Percentiles rank a stretch among this genome's conserved stretches.
phyloP scores from a whole-genome alignment of 2,797 vertebrate genomes.

The Oreochromis grahami region DNA sequence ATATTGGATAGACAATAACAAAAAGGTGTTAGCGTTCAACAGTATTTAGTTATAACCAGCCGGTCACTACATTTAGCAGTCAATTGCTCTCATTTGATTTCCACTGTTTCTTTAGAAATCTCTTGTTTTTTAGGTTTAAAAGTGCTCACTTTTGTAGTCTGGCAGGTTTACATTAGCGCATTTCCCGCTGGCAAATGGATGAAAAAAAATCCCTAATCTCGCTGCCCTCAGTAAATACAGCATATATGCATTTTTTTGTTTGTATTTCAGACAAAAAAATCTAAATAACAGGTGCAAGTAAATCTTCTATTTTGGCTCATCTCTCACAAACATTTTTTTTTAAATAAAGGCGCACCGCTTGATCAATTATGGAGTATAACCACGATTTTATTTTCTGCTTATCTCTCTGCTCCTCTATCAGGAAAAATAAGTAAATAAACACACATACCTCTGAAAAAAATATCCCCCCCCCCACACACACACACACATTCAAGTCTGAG shows the following conservation, averaged over 20 bases:
- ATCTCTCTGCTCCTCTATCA: no score
- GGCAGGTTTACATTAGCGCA: background rate
- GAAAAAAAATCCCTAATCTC: background rate
- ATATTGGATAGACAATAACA: slow-evolving; percentile 63
- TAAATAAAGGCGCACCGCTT: background rate
- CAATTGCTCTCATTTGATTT: background rate
- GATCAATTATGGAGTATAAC: background rate
- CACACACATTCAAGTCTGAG: no score
- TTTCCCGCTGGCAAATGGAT: background rate
- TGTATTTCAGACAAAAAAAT: background rate
- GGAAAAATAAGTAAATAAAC: no score
- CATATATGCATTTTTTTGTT: background rate
- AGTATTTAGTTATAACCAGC: background rate
- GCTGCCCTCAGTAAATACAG: background rate
- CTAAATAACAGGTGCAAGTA: background rate
- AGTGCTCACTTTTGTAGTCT: background rate
- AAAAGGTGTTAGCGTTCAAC: slow-evolving; percentile 29
- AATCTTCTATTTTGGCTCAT: background rate
- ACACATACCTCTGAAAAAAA: no score
- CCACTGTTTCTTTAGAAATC: background rate
- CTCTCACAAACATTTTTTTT: background rate
- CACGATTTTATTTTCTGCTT: background rate
- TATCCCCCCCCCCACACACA: no score
- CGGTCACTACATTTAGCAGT: background rate
- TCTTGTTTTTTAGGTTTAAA: background rate